These are phyloP conservation scores for Lophius americanus DNA, from an alignment of 2,797 vertebrate genomes.

Conservation along the genomic window DNA sequence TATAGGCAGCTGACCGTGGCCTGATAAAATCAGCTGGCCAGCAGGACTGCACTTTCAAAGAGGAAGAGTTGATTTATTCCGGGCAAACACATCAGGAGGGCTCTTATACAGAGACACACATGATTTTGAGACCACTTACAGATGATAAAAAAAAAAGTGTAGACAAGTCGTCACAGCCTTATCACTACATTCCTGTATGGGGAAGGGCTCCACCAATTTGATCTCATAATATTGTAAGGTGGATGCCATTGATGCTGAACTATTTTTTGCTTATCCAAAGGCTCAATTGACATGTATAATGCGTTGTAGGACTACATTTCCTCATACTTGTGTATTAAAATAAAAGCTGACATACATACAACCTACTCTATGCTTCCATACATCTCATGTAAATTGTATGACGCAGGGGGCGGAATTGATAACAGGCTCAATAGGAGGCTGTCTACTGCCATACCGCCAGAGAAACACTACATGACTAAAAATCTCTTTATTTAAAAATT, in stretches of 20 bases:
- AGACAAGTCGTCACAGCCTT: constrained; percentile 83
- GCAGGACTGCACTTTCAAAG: constrained; percentile 61
- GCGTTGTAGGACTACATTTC: background rate
- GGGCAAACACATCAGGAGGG: constrained; percentile 83
- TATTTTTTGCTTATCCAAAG: constrained; percentile 19
- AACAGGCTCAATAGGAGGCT: constrained; percentile 15
- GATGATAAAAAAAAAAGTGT: constrained; percentile 87
- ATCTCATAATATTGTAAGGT: constrained; percentile 49
- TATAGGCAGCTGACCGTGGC: constrained; percentile 85
- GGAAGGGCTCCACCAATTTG: constrained; percentile 78
- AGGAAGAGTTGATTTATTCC: constrained; percentile 88
- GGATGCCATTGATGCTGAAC: constrained; percentile 31
- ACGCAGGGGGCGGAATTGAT: constrained; percentile 23
- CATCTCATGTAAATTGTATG: constrained; percentile 25
- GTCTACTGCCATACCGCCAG: constrained; percentile 1
- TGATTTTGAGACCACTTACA: constrained; percentile 82
- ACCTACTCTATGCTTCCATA: constrained; percentile 10
- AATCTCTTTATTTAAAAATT: background rate
- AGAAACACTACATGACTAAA: background rate
- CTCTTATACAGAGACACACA: constrained; percentile 62
- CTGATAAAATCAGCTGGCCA: constrained; percentile 88
- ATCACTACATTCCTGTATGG: constrained; percentile 75
- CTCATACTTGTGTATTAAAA: constrained; percentile 8
- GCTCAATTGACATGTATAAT: constrained; percentile 14
- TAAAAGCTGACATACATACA: constrained; percentile 14